Evolutionary conservation across 2,797 vertebrate species (phyloP).

Genomic region (Sibirionetta formosa): DNA sequence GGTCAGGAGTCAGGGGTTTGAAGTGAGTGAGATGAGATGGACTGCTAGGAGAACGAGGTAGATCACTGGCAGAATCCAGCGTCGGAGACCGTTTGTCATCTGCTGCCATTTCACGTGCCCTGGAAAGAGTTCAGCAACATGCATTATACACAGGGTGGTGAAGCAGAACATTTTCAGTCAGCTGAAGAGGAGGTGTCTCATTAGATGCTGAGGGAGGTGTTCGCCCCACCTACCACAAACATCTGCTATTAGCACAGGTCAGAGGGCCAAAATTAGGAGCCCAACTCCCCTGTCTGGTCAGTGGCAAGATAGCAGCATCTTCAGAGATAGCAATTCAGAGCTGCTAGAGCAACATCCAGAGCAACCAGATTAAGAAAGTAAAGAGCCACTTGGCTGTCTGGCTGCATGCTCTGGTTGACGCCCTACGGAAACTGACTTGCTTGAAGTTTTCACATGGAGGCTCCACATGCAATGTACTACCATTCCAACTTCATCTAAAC

Average conservation of each 20-base stretch:
- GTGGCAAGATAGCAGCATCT: not conserved
- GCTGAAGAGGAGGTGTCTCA: not conserved
- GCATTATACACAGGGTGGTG: not conserved
- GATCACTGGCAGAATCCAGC: slow-evolving; percentile 87
- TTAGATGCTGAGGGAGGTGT: not conserved
- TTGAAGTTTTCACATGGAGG: not conserved
- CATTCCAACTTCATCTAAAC: not conserved
- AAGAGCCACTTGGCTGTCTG: not conserved
- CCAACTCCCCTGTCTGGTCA: not conserved
- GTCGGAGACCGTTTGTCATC: slow-evolving; percentile 91
- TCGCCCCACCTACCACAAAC: not conserved
- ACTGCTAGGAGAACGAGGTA: slow-evolving; percentile 88
- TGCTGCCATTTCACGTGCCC: slow-evolving; percentile 92
- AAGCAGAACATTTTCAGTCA: not conserved
- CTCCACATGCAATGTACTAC: not conserved
- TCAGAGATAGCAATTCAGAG: not conserved
- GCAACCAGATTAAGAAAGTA: not conserved
- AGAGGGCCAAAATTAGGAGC: not conserved
- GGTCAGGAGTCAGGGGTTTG: slow-evolving; percentile 96
- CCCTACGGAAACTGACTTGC: not conserved
- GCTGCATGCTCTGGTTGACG: not conserved
- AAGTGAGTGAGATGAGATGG: slow-evolving; percentile 98
- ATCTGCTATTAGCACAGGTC: not conserved
- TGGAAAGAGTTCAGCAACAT: slow-evolving; percentile 30
- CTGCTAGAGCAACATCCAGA: not conserved